Percentiles rank a stretch among this genome's conserved stretches.
These are phyloP conservation scores for Fulica atra DNA, from an alignment of 2,113 vertebrate genomes.

Conservation along the genomic window DNA sequence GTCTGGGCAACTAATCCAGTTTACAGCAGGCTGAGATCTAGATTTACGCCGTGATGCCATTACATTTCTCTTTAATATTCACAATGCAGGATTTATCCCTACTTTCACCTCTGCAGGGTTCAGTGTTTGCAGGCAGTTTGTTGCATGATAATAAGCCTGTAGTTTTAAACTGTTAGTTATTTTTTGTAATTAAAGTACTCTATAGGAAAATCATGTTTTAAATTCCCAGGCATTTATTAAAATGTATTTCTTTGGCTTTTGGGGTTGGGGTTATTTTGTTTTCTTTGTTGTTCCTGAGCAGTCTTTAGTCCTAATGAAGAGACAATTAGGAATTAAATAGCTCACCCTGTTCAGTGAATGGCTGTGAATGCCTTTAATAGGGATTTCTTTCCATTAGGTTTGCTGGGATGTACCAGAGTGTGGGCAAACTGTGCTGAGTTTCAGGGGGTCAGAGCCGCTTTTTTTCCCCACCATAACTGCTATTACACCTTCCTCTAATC, in stretches of 20 bases:
- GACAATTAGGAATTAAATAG: not conserved
- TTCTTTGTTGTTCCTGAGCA: not conserved
- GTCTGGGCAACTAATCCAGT: slow-evolving; percentile 1
- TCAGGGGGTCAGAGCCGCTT: not conserved
- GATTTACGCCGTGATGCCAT: not conserved
- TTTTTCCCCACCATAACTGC: not conserved
- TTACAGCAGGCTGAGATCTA: not conserved
- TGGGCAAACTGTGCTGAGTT: not conserved
- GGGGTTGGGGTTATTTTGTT: not conserved
- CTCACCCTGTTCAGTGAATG: not conserved
- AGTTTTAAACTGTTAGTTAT: not conserved
- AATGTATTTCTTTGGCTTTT: not conserved
- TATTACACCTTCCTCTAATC: accelerated
- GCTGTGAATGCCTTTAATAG: not conserved
- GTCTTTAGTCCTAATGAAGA: not conserved
- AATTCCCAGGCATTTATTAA: not conserved
- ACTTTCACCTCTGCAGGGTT: not conserved
- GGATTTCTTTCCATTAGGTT: not conserved
- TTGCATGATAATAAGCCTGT: not conserved
- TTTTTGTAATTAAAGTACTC: not conserved
- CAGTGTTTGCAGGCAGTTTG: not conserved
- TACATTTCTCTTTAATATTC: slow-evolving; percentile 34
- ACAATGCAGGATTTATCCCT: slow-evolving; percentile 13
- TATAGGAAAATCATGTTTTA: not conserved
- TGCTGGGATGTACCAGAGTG: not conserved